Evolutionary conservation across 2,888 invertebrate species (phyloP), one percentile per base, ranked within the genome.

Genomic region (Metacarcinus magister): DNA sequence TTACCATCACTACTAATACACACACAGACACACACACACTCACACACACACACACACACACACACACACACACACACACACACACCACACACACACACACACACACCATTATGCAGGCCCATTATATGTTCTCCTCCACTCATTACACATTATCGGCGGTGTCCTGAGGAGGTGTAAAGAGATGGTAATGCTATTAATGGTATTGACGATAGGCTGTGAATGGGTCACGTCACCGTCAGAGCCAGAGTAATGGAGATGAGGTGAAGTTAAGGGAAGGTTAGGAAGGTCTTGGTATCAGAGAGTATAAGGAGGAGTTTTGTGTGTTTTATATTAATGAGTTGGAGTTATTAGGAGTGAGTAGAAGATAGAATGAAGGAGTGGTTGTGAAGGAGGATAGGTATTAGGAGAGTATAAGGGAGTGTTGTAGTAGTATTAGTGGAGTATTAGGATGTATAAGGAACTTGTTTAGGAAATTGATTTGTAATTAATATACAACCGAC

Each of bases 171-270:
- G 67, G 67, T 23, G 67, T 67, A 67, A 67, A 67, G 67, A 67
- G 67, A 67, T 67, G 67, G n/a, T 67, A 67, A 67, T 67, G 67
- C n/a, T 67, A 67, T 67, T 67, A 67, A 67, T 67, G 67, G 67
- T 67, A 67, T 67, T 67, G 67, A 5, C 67, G 67, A 0, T 10
- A 2, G 0, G n/a, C 5, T 1, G 1, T 67, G 67, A 67, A 67
- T 67, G n/a, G 67, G 3, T 5, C 67, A 5, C 67, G n/a, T 67
- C 67, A 5, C 23, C 19, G n/a, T n/a, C 67, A n/a, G 10, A 39
- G 8, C 39, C 39, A 54, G 13, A 23, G 23, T 67, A 67, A 67
- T 67, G 67, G 67, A 67, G 67, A 67, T 67, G 67, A 67, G 67
- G n/a, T 23, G 67, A 67, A n/a, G 67, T n/a, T 67, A n/a, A 67